These are phyloP conservation scores for Tillus elongatus DNA, from an alignment of 2,888 invertebrate genomes.

Conservation along the genomic window DNA sequence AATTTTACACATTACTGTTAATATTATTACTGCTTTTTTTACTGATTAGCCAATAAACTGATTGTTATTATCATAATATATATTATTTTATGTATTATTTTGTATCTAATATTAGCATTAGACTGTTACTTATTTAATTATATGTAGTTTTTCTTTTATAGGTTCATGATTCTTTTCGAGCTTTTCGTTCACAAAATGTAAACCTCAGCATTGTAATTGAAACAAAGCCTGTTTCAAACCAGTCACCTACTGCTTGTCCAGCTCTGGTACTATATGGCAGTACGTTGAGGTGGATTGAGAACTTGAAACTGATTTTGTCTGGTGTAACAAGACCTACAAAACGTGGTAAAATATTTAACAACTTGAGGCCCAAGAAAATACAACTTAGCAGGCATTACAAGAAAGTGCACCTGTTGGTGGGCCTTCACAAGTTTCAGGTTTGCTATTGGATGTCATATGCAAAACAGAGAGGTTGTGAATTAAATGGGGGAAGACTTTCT, in stretches of 20 bases:
- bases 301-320: constrained; percentile 83
- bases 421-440: constrained; percentile 77
- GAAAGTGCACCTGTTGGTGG: constrained; percentile 75
- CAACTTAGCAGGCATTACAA: constrained; percentile 90
- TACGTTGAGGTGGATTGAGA: constrained; percentile 92
- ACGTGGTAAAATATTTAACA: constrained; percentile 80
- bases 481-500: constrained; percentile 71
- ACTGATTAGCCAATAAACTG: no score
- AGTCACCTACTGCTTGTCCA: constrained; percentile 48
- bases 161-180: constrained; percentile 92
- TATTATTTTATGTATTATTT: no score
- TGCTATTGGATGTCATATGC: constrained; percentile 98
- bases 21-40: no score
- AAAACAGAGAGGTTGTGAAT: constrained; percentile 83
- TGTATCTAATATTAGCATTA: no score
- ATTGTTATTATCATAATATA: no score
- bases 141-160: constrained; percentile 31
- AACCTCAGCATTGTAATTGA: constrained; percentile 72
- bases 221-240: constrained; percentile 53
- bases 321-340: constrained; percentile 91
- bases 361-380: constrained; percentile 74
- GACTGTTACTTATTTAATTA: no score
- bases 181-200: constrained; percentile 81
- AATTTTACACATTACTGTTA: no score
- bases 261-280: constrained; percentile 82